Percentiles rank a stretch among this genome's conserved stretches.
phyloP scores from a whole-genome alignment of 2,113 vertebrate species.

The Cathartes aura region DNA sequence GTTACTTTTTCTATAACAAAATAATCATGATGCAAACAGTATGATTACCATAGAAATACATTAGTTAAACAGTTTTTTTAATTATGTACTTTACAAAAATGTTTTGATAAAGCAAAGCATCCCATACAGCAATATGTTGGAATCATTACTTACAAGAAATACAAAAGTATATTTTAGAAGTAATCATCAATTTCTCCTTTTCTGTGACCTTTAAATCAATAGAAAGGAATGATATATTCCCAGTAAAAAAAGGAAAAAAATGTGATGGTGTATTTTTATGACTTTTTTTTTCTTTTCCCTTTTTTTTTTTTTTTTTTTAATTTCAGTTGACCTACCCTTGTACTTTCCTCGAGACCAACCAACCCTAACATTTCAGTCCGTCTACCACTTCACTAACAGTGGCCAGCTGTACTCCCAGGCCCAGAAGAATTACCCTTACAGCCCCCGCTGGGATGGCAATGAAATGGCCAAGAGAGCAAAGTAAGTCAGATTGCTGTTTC shows the following conservation, averaged over 20 bases:
- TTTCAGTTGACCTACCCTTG: constrained; percentile 92
- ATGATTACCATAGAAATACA: neutral
- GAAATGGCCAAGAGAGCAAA: constrained; percentile 99
- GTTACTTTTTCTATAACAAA: neutral
- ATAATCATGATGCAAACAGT: neutral
- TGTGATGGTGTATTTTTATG: neutral
- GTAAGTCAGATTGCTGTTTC: constrained; percentile 79
- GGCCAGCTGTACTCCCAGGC: constrained; percentile 97
- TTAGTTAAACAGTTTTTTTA: neutral
- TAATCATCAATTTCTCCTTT: neutral
- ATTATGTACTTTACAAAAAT: neutral
- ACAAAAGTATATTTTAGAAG: neutral
- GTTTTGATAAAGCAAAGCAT: neutral
- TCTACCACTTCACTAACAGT: constrained; percentile 98
- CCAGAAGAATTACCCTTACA: constrained; percentile 98
- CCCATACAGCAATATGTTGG: neutral
- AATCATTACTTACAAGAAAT: neutral
- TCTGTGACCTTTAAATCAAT: neutral
- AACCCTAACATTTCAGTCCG: constrained; percentile 95
- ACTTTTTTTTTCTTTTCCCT: neutral
- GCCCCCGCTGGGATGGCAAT: constrained; percentile 98
- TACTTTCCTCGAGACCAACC: constrained; percentile 98
- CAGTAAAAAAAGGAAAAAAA: neutral
- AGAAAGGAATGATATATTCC: neutral
- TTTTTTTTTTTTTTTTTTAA: neutral